Percentiles rank a stretch among this genome's conserved stretches.
phyloP scores from a whole-genome alignment of 1,140 invertebrate genomes.

The Bombus balteatus region DNA sequence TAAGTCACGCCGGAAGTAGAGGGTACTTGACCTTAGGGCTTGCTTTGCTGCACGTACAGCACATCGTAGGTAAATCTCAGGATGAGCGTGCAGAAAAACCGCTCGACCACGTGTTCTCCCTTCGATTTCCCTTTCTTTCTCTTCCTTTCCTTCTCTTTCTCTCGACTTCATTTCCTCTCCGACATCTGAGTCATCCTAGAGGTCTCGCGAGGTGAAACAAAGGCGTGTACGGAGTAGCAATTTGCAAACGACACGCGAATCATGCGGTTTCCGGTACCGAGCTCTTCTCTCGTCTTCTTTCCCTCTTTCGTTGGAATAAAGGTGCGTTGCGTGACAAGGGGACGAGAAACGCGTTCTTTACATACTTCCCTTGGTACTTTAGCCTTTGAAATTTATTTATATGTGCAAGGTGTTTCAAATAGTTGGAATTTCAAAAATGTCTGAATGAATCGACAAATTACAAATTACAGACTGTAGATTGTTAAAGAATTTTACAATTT shows the following conservation, averaged over 20 bases:
- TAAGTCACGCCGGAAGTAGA: conserved; percentile 59
- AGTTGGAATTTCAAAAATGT: too few relatives aligned
- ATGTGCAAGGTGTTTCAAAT: background rate
- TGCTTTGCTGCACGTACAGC: conserved; percentile 10
- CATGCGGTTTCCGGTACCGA: conserved; percentile 33
- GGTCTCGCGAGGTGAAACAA: conserved; percentile 63
- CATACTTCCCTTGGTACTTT: background rate
- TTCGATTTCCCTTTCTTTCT: conserved; percentile 59
- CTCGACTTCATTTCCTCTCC: conserved; percentile 31
- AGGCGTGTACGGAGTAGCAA: conserved; percentile 59
- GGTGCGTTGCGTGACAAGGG: background rate
- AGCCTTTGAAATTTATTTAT: background rate
- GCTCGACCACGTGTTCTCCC: background rate
- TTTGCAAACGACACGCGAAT: conserved; percentile 72
- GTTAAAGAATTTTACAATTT: background rate
- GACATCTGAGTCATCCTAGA: conserved; percentile 59
- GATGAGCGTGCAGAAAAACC: conserved; percentile 9
- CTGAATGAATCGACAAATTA: too few relatives aligned
- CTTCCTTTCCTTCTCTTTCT: background rate
- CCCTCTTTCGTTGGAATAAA: too few relatives aligned
- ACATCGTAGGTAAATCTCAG: conserved; percentile 5
- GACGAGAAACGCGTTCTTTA: background rate
- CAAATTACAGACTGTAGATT: too few relatives aligned
- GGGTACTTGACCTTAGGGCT: conserved; percentile 67
- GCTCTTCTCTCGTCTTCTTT: background rate